Conservation (phyloP, 1,140 invertebrate genomes). For the Melanaphis sacchari region DNA sequence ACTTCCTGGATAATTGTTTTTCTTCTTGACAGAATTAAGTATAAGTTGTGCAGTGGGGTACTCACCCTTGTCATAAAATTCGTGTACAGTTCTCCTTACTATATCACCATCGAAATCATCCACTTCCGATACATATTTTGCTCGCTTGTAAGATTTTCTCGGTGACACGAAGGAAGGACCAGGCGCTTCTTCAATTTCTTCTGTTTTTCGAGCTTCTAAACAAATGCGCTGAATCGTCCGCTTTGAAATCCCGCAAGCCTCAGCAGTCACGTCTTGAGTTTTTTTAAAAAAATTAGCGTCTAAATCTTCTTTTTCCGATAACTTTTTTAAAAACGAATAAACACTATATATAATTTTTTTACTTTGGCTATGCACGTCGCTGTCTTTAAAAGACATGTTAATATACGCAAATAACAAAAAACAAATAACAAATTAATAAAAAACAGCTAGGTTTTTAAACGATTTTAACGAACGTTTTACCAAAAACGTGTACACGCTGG, state of each 20-base stretch:
- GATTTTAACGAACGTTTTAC: too few species aligned
- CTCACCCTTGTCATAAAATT: not conserved
- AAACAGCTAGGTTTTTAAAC: too few species aligned
- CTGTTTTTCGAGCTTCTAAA: not conserved
- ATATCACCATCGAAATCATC: too few species aligned
- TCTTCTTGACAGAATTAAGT: not conserved
- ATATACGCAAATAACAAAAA: too few species aligned
- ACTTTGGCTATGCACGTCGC: not conserved
- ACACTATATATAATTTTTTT: not conserved
- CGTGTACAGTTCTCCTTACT: not conserved
- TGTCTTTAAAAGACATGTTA: not conserved
- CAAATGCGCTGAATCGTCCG: not conserved
- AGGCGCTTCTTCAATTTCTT: not conserved
- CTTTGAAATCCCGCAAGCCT: not conserved
- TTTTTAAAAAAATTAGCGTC: not conserved
- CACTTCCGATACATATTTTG: not conserved
- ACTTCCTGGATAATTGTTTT: not conserved
- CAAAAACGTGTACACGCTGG: too few species aligned
- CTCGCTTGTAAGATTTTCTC: not conserved
- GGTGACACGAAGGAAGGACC: not conserved
- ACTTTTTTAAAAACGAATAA: not conserved
- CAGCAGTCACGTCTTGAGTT: not conserved
- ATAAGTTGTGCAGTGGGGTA: not conserved
- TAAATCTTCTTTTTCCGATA: not conserved
- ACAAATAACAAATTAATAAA: too few species aligned